phyloP scores from a whole-genome alignment of 2,888 invertebrate species.

The Diplazon laetatorius region DNA sequence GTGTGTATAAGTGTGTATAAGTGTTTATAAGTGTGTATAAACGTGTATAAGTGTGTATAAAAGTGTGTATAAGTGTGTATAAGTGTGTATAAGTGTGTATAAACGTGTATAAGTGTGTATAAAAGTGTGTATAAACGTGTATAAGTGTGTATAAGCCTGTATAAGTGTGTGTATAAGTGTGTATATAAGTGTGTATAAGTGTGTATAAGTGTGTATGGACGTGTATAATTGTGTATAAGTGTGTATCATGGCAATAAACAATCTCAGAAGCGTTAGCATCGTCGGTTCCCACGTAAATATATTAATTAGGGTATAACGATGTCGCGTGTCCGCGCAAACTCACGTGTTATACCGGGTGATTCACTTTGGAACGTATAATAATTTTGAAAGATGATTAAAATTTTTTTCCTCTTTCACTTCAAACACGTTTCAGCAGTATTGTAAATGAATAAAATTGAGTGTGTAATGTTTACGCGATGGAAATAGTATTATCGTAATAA shows the following conservation, averaged over 20 bases:
- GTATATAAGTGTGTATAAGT: neutral
- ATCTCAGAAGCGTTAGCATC: conserved; percentile 47
- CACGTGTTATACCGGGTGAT: conserved; percentile 47
- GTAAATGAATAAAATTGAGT: conserved; percentile 19
- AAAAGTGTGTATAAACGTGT: conserved; percentile 16
- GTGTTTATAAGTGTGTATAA: conserved; percentile 2
- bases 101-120: neutral
- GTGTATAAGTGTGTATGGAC: conserved; percentile 9
- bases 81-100: neutral
- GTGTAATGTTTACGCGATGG: neutral
- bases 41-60: neutral
- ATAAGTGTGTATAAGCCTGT: neutral
- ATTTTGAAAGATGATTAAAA: no score
- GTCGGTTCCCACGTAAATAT: conserved; percentile 62
- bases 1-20: neutral
- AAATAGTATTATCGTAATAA: neutral
- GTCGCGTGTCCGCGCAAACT: conserved; percentile 62
- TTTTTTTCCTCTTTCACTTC: no score
- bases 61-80: neutral
- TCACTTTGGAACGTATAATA: no score
- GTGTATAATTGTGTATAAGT: no score
- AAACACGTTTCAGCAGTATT: no score
- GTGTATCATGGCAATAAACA: neutral
- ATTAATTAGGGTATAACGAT: conserved; percentile 65
- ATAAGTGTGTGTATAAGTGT: conserved; percentile 3